Base-by-base conservation (phyloP, 2,888 invertebrate genomes). In the Gortyna flavago region DNA sequence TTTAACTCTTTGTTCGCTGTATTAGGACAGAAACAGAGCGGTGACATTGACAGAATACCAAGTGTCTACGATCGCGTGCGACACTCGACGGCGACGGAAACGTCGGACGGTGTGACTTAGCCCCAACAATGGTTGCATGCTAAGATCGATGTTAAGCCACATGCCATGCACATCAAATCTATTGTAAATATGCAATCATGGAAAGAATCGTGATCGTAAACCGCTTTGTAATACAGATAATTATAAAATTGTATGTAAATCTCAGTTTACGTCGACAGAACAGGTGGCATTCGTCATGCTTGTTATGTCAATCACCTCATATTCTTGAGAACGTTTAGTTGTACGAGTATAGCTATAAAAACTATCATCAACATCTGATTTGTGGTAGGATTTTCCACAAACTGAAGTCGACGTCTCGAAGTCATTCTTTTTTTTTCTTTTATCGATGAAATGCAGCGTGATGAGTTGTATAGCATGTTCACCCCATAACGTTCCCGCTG, bases 111-210 rank as follows among this genome's bases (percentile, higher is more conserved):
- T 83, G 41, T 83, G 86, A 83, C 66, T 83, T 80, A 83, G 73
- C 61, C 77, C 68, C 76, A 77, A 77, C 75, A 86, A 84, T 84
- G 77, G 73, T 86, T 65, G 85, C 87, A 84, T 85, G 86, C 35
- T 70, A 65, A 80, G 67, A 78, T 62, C 74, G 75, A 65, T 59
- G 73, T 57, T 80, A 74, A 75, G 48, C 57, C 61, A 44, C 86
- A 71, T 75, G 65, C 59, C 65, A 84, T 74, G 84, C 69, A 62
- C 57, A 65, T 72, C 41, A 69, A 72, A 81, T 72, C 74, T 57
- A 80, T 80, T 81, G 81, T 84, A 75, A 87, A 81, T 77, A 77
- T 78, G 79, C 77, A 87, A 84, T 86, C 73, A 72, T 80, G 72
- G 70, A 75, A 75, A 80, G 5, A 74, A 74, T 81, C 66, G 74